Percentiles rank a stretch among this genome's conserved stretches.
Conservation (phyloP, 2,113 vertebrate genomes). For the Ovis canadensis region DNA sequence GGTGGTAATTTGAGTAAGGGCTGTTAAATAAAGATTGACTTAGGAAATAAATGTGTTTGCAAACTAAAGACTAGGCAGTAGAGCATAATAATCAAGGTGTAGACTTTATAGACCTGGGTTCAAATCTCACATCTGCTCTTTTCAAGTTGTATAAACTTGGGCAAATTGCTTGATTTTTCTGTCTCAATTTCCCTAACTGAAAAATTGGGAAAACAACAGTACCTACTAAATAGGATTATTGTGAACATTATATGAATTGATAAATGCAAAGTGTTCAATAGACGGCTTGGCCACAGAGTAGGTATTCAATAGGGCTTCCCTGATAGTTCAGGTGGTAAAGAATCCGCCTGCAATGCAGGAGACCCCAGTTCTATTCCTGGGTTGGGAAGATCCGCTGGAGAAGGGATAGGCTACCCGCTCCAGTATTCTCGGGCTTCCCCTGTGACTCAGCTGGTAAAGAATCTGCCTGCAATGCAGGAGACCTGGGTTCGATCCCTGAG, state of each 20-base stretch:
- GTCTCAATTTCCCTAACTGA: background rate
- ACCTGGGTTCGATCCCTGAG: background rate
- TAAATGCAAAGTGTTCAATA: background rate
- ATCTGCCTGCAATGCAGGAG: background rate
- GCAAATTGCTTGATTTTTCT: conserved; percentile 23
- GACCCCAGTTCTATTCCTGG: background rate
- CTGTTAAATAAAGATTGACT: background rate
- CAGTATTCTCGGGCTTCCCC: background rate
- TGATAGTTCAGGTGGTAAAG: background rate
- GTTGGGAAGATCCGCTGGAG: background rate
- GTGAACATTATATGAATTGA: background rate
- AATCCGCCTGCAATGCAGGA: background rate
- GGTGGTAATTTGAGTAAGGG: background rate
- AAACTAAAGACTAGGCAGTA: background rate
- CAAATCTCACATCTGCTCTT: background rate
- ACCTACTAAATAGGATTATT: background rate
- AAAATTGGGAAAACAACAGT: background rate
- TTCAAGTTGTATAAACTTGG: background rate
- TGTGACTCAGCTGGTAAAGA: background rate
- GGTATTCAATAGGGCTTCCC: background rate
- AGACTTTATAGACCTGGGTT: background rate
- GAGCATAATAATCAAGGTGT: background rate
- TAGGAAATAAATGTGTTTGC: background rate
- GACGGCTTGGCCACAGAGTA: background rate
- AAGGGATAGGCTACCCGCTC: background rate